Conservation (phyloP, 2,888 invertebrate genomes). For the Mesochorus sp. region DNA sequence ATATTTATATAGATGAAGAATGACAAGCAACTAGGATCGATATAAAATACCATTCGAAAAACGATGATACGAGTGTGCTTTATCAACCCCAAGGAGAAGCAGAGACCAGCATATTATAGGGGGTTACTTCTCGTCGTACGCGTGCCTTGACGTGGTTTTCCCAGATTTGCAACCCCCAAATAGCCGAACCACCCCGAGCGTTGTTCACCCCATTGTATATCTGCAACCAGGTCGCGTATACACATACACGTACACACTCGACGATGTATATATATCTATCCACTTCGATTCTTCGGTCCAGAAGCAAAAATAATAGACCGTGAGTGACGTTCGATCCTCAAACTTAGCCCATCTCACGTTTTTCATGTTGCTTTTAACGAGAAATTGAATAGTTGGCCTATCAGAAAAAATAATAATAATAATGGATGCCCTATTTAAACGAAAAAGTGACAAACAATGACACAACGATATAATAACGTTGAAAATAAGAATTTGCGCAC, state of each 20-base stretch:
- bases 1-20: too few relatives aligned
- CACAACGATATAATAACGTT: not conserved
- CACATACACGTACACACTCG: slow-evolving; percentile 13
- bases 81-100: slow-evolving; percentile 73
- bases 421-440: not conserved
- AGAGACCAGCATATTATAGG: slow-evolving; percentile 66
- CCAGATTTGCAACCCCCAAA: slow-evolving; percentile 73
- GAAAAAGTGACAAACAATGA: not conserved
- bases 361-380: not conserved
- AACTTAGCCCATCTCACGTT: slow-evolving; percentile 31
- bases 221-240: slow-evolving; percentile 36
- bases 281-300: slow-evolving; percentile 57
- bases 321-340: slow-evolving; percentile 38
- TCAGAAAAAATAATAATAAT: not conserved
- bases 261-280: slow-evolving; percentile 4
- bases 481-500: not conserved
- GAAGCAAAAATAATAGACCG: slow-evolving; percentile 75
- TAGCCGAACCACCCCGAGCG: slow-evolving; percentile 13
- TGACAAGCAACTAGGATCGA: slow-evolving; percentile 49
- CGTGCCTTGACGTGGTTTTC: slow-evolving; percentile 79
- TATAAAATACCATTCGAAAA: slow-evolving; percentile 70
- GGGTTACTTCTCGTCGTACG: slow-evolving; percentile 75
- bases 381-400: not conserved
- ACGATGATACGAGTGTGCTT: slow-evolving; percentile 76
- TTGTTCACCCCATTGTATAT: slow-evolving; percentile 15